Percentiles rank a stretch among this genome's conserved stretches.
phyloP scores from a whole-genome alignment of 2,888 invertebrate species.

The Caenorhabditis japonica region DNA sequence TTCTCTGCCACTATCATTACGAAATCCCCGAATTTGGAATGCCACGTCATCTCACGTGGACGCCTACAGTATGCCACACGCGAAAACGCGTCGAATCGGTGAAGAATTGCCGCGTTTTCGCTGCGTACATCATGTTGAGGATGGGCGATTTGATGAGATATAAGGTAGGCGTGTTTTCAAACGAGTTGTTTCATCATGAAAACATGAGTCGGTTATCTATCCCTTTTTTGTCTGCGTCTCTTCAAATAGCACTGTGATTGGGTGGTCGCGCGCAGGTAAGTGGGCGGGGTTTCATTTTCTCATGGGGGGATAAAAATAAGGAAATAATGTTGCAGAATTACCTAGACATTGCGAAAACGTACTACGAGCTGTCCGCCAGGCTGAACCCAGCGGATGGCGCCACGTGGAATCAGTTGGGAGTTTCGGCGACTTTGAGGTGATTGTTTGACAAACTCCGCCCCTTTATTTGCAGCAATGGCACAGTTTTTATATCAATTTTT shows the following conservation, averaged over 20 bases:
- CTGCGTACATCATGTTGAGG: slow-evolving; percentile 48
- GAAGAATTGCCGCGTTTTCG: slow-evolving; percentile 26
- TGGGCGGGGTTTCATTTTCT: too few species aligned
- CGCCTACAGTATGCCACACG: background rate
- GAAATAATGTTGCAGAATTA: slow-evolving; percentile 28
- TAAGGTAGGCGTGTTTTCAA: slow-evolving; percentile 55
- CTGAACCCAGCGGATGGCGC: slow-evolving; percentile 51
- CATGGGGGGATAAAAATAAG: too few species aligned
- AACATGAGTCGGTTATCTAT: too few species aligned
- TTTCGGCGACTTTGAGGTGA: slow-evolving; percentile 24
- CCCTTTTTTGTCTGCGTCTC: too few species aligned
- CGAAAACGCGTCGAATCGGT: slow-evolving; percentile 19
- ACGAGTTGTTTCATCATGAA: too few species aligned
- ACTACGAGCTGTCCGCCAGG: slow-evolving; percentile 48
- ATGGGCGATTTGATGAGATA: slow-evolving; percentile 66
- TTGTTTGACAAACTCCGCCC: too few species aligned
- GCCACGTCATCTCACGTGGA: slow-evolving; percentile 11
- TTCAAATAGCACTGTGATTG: too few species aligned
- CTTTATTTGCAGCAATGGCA: too few species aligned
- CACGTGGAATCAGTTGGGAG: slow-evolving; percentile 60
- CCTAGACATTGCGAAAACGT: slow-evolving; percentile 19
- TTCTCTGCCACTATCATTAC: slow-evolving; percentile 30
- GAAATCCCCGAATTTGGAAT: slow-evolving; percentile 23
- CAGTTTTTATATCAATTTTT: too few species aligned
- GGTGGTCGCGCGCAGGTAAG: too few species aligned